phyloP scores from a whole-genome alignment of 2,797 vertebrate genomes.

The Microhierax caerulescens region DNA sequence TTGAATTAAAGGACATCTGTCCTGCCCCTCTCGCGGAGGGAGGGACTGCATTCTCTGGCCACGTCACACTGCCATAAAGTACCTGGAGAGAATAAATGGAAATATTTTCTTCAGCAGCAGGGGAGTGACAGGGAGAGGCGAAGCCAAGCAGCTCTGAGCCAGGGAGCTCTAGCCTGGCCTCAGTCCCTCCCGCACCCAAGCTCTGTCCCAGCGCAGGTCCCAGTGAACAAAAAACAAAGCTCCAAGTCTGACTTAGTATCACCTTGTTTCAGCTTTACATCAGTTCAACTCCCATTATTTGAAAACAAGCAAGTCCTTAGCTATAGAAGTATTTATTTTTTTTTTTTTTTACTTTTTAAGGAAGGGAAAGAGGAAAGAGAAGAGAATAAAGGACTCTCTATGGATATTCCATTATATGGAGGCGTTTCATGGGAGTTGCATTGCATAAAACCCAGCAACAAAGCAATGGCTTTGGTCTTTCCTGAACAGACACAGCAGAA shows the following conservation, averaged over 20 bases:
- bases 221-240: not conserved
- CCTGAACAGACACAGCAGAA: not conserved
- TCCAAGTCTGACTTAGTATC: not conserved
- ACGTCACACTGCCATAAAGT: slow-evolving; percentile 5
- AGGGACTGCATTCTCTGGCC: not conserved
- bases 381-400: not conserved
- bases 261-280: not conserved
- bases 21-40: not conserved
- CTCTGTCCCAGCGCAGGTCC: not conserved
- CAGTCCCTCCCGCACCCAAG: not conserved
- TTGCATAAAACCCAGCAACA: not conserved
- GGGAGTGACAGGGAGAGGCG: not conserved
- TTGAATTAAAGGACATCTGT: not conserved
- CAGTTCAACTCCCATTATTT: not conserved
- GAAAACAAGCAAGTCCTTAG: not conserved
- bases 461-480: not conserved
- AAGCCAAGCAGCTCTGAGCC: slow-evolving; percentile 8
- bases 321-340: not conserved
- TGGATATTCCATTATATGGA: not conserved
- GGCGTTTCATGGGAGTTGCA: not conserved
- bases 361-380: not conserved
- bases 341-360: not conserved
- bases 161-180: not conserved
- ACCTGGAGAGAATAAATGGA: slow-evolving; percentile 59
- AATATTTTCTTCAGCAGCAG: slow-evolving; percentile 2